Base-by-base conservation (phyloP, 2,888 invertebrate species). In the Eudasyphora cyanicolor region DNA sequence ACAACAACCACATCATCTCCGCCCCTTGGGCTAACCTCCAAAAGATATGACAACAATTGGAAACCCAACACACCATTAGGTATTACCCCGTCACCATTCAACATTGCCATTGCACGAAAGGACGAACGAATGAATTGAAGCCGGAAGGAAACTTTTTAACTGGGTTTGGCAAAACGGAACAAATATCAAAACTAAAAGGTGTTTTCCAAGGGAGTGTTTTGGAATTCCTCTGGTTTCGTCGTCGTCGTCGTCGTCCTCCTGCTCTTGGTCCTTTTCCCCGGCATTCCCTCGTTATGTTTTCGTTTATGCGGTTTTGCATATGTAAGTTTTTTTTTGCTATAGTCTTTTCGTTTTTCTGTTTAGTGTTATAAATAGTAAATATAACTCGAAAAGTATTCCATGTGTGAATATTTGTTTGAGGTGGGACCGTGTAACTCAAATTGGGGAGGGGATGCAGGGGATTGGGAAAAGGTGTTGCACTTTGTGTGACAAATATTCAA, bases 91-190 rank as follows among this genome's bases (percentile, higher is more conserved):
- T 82, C 82, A 79, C 76, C 82, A 51, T 77, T n/a, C n/a, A n/a
- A n/a, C n/a, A n/a, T n/a, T n/a, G n/a, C 45, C 45, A 45, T 45
- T 74, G 29, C 71, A 60, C 73, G 12, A n/a, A n/a, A n/a, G n/a
- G n/a, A 45, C 27, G 60, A 32, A 32, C 17, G 27, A 27, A 8
- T 38, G 38, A n/a, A n/a, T 35, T 64, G 38, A 79, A 81, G 78
- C 73, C 81, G 84, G 84, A 84, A 84, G 81, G 84, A 84, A 84
- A 84, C 84, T 76, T 81, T 84, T 81, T 84, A 84, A 81, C 81
- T 76, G 84, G 84, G 84, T 84, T 84, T 84, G 84, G 78, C 81
- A 81, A 81, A 81, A 67, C 84, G 84, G 81, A 84, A 84, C 80
- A 84, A 38, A 67, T 67, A 42, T 38, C 67, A 32, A n/a, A 38